A percentile compares a stretch with the other conserved stretches of the same genome.
Conservation (phyloP, 2,797 vertebrate species). For the Myotis findleyi region DNA sequence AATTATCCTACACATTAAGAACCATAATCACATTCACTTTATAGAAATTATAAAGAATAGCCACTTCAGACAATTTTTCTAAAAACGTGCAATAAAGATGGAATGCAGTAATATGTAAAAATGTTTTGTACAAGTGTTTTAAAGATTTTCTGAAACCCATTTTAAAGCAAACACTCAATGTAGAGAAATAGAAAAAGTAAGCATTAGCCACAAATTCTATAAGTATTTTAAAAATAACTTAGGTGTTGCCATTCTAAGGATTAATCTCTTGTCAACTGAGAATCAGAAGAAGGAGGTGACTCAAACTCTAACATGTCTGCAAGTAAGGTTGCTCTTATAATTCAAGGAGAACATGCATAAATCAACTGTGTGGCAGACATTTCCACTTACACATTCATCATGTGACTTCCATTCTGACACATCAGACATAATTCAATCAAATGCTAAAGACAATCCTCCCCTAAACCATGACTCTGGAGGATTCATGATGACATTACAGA, state of each 20-base stretch:
- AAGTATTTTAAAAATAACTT: constrained; percentile 8
- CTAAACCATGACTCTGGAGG: not conserved
- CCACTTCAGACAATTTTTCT: not conserved
- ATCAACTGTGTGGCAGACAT: not conserved
- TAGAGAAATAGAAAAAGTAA: not conserved
- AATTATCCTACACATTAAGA: constrained; percentile 16
- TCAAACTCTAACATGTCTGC: not conserved
- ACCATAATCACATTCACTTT: not conserved
- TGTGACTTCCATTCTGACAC: constrained; percentile 25
- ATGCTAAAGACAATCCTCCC: not conserved
- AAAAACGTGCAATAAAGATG: not conserved
- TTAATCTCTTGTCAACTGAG: not conserved
- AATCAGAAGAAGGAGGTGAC: not conserved
- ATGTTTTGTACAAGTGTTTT: not conserved
- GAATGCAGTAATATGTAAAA: not conserved
- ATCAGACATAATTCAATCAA: constrained; percentile 35
- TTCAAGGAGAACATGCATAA: constrained; percentile 13
- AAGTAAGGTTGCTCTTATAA: not conserved
- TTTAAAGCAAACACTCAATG: not conserved
- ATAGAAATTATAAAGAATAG: not conserved
- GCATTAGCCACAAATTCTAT: not conserved
- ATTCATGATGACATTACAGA: constrained; percentile 25
- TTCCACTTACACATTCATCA: not conserved
- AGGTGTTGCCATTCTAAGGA: not conserved
- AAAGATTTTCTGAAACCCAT: not conserved